These are phyloP conservation scores for Drepanosiphum platanoidis DNA, from an alignment of 2,888 invertebrate species.

Conservation along the genomic window DNA sequence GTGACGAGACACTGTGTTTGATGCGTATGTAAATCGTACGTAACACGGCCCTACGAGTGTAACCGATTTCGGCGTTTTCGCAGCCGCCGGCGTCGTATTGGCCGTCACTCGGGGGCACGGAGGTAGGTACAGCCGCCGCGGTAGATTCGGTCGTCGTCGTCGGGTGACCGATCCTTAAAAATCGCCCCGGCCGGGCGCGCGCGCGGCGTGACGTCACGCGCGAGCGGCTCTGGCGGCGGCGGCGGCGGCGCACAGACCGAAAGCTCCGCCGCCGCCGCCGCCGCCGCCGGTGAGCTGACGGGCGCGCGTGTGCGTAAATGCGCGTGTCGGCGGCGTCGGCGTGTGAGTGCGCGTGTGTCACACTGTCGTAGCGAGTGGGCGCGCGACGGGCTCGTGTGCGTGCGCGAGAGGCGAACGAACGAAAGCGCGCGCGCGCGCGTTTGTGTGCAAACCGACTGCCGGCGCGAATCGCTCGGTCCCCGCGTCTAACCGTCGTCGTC, in stretches of 20 bases:
- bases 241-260: not conserved
- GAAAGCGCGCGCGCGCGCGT: constrained; percentile 9
- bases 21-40: too few species aligned
- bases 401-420: not conserved
- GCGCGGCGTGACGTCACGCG: constrained; percentile 19
- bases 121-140: not conserved
- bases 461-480: not conserved
- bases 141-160: not conserved
- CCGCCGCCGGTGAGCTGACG: not conserved
- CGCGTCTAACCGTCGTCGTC: not conserved
- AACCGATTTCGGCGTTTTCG: too few species aligned
- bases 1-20: too few species aligned
- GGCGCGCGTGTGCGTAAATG: not conserved
- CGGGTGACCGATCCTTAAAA: constrained; percentile 10
- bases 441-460: constrained; percentile 4
- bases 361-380: too few species aligned
- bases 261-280: too few species aligned
- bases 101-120: not conserved
- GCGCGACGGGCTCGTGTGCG: not conserved
- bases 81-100: not conserved
- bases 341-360: constrained; percentile 11
- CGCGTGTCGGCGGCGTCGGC: not conserved
- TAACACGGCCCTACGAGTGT: too few species aligned
- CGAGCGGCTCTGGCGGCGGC: not conserved
- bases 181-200: not conserved